Conservation (phyloP, 2,113 vertebrate species). For the Tretioscincus oriximinensis region DNA sequence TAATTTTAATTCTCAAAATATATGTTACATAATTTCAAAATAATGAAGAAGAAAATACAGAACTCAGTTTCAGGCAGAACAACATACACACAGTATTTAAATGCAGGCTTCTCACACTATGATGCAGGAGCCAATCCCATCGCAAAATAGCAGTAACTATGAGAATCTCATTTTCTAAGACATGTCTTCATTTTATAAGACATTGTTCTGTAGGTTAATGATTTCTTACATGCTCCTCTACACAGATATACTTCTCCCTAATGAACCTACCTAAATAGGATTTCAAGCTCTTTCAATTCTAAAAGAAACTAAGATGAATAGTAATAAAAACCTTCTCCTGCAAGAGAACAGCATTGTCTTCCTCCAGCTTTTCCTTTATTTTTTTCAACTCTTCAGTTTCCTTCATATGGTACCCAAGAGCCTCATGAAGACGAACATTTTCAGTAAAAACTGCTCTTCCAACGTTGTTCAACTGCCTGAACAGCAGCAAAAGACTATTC, state of each 20-base stretch:
- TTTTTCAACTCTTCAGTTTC: slow-evolving; percentile 73
- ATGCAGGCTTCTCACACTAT: not conserved
- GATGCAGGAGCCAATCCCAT: not conserved
- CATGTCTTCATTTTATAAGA: not conserved
- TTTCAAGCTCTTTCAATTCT: not conserved
- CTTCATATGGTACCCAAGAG: slow-evolving; percentile 74
- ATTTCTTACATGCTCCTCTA: not conserved
- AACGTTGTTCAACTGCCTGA: slow-evolving; percentile 79
- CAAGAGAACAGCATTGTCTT: slow-evolving; percentile 69
- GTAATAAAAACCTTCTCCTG: slow-evolving; percentile 76
- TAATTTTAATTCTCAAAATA: not conserved
- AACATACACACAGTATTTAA: not conserved
- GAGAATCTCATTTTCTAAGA: not conserved
- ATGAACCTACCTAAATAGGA: not conserved
- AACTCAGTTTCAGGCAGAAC: not conserved
- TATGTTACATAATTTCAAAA: not conserved
- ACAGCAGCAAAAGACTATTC: slow-evolving; percentile 17
- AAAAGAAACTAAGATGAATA: slow-evolving; percentile 23
- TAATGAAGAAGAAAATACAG: not conserved
- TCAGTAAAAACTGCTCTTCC: slow-evolving; percentile 81
- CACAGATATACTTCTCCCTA: not conserved
- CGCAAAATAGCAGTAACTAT: not conserved
- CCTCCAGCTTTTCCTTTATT: slow-evolving; percentile 62
- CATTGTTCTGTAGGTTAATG: not conserved
- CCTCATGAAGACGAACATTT: slow-evolving; percentile 76